phyloP scores from a whole-genome alignment of 2,797 vertebrate genomes.

The Sebastes itinus region DNA sequence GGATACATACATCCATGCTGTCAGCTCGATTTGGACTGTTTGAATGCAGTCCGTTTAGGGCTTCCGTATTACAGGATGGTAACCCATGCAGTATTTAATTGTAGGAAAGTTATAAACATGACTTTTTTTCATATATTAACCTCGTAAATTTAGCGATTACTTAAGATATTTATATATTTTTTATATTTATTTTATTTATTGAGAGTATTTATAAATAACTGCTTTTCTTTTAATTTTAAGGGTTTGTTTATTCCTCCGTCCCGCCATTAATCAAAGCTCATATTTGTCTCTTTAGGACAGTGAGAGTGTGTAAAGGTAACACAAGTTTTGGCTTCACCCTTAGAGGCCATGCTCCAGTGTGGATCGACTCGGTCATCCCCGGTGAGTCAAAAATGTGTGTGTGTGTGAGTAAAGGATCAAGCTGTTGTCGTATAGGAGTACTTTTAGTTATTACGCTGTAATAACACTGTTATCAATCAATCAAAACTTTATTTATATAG shows the following conservation, averaged over 20 bases:
- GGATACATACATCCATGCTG: no score
- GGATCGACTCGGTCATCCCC: constrained; percentile 96
- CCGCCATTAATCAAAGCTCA: constrained; percentile 9
- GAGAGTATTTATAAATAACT: background rate
- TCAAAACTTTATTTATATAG: no score
- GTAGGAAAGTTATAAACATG: background rate
- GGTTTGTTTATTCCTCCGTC: background rate
- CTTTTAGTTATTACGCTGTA: background rate
- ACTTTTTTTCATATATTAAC: background rate
- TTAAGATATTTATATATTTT: no score
- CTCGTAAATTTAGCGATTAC: background rate
- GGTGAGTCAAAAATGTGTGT: constrained; percentile 80
- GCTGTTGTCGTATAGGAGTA: background rate
- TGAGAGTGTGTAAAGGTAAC: constrained; percentile 96
- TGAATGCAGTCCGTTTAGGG: no score
- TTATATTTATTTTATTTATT: no score
- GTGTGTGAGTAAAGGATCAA: background rate
- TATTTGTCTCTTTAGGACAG: constrained; percentile 83
- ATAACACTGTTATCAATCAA: background rate
- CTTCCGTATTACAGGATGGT: background rate
- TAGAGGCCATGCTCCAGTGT: constrained; percentile 94
- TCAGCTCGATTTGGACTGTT: no score
- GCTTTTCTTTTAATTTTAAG: background rate
- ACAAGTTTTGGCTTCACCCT: constrained; percentile 97
- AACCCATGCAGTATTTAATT: background rate